Evolutionary conservation across 2,888 invertebrate genomes (phyloP), one percentile per base, ranked within the genome.

Genomic region (Tinea trinotella): DNA sequence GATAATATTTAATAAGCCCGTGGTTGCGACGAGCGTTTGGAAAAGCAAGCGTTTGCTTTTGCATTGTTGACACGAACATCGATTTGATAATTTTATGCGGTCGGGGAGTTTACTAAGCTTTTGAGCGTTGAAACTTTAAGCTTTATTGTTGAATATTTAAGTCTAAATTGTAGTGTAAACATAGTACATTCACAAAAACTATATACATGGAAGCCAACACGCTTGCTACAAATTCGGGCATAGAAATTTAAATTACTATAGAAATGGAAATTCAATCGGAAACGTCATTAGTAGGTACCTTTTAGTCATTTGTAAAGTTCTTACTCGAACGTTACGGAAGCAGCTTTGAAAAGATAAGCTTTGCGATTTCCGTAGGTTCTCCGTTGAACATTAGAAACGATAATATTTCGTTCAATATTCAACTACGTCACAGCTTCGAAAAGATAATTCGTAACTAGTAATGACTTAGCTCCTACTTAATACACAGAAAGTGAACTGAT

Each of bases 221-320:
- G 40, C 40, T 40, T 40, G 13, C 12, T 15, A 13, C 40, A 40
- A 40, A 40, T 13, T 13, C 40, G 7, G 4, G n/a, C 22, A n/a
- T n/a, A n/a, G n/a, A n/a, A n/a, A n/a, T n/a, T n/a, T 22, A 22
- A 5, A 22, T 5, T 22, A 22, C 22, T 22, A 30, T 30, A 4
- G 30, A 30, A 30, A n/a, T 30, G 2, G 9, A 7, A 30, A 40
- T 7, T 40, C 40, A 6, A 7, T 40, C 12, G 5, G 40, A 40
- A 40, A 40, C 40, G 40, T 40, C 40, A 40, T 40, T 40, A 40
- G 40, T 40, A 35, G n/a, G n/a, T n/a, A n/a, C n/a, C n/a, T n/a
- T n/a, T n/a, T n/a, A n/a, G n/a, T 10, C 35, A 12, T 3, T n/a
- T 10, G n/a, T 35, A 4, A 6, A 40, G 40, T 40, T 40, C 40